Percentiles rank a stretch among this genome's conserved stretches.
These are phyloP conservation scores for Leucophenga varia DNA, from an alignment of 1,140 invertebrate genomes.

Conservation along the genomic window DNA sequence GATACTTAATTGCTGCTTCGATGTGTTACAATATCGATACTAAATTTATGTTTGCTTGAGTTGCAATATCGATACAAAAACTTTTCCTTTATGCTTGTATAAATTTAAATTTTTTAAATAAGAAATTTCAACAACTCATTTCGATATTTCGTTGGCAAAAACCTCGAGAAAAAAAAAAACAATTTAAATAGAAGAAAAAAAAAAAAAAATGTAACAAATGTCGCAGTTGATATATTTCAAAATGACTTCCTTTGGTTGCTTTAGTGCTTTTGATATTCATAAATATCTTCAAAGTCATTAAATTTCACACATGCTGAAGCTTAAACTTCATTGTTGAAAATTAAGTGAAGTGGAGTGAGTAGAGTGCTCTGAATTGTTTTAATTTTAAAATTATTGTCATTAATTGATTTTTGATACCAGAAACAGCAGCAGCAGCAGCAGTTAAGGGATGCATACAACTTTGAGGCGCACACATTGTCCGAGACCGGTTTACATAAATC, in stretches of 20 bases:
- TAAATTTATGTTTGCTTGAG: no score
- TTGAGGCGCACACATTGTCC: no score
- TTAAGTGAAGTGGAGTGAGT: no score
- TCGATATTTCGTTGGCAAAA: slow-evolving; percentile 1
- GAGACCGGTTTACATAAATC: no score
- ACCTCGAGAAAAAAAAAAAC: slow-evolving; percentile 9
- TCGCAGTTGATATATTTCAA: background rate
- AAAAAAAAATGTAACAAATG: no score
- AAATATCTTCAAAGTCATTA: slow-evolving; percentile 54
- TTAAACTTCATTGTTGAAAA: slow-evolving; percentile 5
- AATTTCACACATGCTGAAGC: slow-evolving; percentile 52
- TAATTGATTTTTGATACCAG: slow-evolving; percentile 50
- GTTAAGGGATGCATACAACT: no score
- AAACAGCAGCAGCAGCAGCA: slow-evolving; percentile 2
- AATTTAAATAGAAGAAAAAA: background rate
- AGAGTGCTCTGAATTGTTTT: slow-evolving; percentile 37
- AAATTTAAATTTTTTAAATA: background rate
- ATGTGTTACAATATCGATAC: background rate
- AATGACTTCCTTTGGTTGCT: slow-evolving; percentile 4
- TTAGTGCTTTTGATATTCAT: slow-evolving; percentile 27
- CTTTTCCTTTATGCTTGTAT: no score
- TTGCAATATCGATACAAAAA: no score
- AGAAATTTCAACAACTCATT: background rate
- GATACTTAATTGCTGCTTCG: no score
- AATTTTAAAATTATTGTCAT: slow-evolving; percentile 54